Base-by-base conservation (phyloP, 2,113 vertebrate species). In the Cichladusa arquata region DNA sequence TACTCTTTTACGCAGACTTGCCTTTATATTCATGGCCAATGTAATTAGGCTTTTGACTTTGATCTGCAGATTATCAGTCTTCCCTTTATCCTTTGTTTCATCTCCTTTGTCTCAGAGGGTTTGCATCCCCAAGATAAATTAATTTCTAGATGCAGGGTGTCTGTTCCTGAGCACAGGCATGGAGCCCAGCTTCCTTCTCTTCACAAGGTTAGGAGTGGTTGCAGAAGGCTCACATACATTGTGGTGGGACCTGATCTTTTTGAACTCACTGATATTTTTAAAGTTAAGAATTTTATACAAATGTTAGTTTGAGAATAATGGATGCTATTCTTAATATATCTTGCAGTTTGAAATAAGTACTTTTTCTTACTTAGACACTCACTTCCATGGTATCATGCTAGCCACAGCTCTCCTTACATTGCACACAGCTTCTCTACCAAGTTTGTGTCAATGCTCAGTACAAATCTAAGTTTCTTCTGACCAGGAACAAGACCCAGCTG, bases 401-500 rank as follows among this genome's bases (percentile, higher is more conserved):
- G 31, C 36, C 31, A 26, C 58, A 44, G 56, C 28, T 72, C 54
- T 71, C 60, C 44, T 81, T 74, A 36, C 6, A 3, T 36, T 61
- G 25, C 38, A 36, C 7, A 2, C 17, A 33, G n/a, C 11, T 74
- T 64, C 53, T 56, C 77, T 67, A 31, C 48, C 62, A 50, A 38
- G 67, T 77, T 76, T 58, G 29, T 50, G 74, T 14, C 12, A 61
- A 28, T 5, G 25, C 34, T 82, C 16, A 44, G 33, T 25, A 56
- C 19, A 66, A 92, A 74, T 23, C 36, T 31, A 65, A 92, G 19
- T 28, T 91, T 51, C 61, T 50, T 31, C 58, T 60, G 74, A 58
- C 77, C 72, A 97, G 93, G 93, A 97, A 66, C 98, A 99, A 97
- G 98, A 99, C 94, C 98, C 98, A 58, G 98, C 98, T 0, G 81